Evolutionary conservation across 2,797 vertebrate genomes (phyloP), one percentile per base, ranked within the genome.

Genomic region (Sebastes itinus): DNA sequence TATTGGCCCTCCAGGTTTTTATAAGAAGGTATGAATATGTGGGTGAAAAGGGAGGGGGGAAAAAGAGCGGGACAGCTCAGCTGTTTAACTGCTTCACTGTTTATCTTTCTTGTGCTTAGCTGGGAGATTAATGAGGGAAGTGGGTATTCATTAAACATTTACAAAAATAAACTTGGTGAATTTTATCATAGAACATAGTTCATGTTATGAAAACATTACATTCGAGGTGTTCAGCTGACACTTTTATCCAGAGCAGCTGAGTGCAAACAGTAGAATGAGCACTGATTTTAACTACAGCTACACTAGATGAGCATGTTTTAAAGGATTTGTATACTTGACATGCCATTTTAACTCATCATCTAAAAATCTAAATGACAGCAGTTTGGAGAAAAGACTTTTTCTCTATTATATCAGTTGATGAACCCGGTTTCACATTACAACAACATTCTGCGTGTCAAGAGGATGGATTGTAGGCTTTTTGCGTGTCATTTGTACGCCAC

Each of bases 61-160:
- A n/a, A 68, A 5, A 3, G 60, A 18, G 60, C 2, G 20, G 69
- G 58, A 86, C 82, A 62, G 68, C 85, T 88, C 83, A 83, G 86
- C 89, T 92, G 82, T 92, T 93, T 89, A 90, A 94, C 91, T 83
- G 80, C 88, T 88, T 90, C 23, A 82, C 87, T 89, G 90, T 95
- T 94, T 93, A 89, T 92, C 90, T 93, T 94, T 89, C 80, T 69
- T 68, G 16, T 81, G 82, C 92, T 87, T 88, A 84, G 82, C 77
- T 52, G 58, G 77, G 80, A 87, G 85, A 87, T 86, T 84, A 88
- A 90, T 87, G 86, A 88, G 91, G 87, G 89, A 93, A 87, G 87
- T 87, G 89, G 85, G 89, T 87, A 89, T 92, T 93, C 88, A 91
- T 91, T 92, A 89, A 90, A 89, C 71, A 66, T 86, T 87, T 78